phyloP scores from a whole-genome alignment of 2,888 invertebrate species.

The Hymenopus coronatus region DNA sequence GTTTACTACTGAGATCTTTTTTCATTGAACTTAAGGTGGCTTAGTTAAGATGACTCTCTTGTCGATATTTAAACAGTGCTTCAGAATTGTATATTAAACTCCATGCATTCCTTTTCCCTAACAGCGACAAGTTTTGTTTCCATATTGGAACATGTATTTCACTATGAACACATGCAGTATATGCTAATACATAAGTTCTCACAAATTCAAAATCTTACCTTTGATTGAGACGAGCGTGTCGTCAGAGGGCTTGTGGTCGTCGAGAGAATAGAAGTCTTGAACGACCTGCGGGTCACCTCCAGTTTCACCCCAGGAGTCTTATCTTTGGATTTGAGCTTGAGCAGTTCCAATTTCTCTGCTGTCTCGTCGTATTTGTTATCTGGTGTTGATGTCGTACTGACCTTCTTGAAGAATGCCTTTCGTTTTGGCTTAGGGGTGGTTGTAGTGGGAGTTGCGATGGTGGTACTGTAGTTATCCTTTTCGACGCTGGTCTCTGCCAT shows the following conservation, averaged over 20 bases:
- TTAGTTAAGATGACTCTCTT: too few relatives aligned
- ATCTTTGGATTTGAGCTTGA: neutral
- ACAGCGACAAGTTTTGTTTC: too few relatives aligned
- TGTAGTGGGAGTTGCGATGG: neutral
- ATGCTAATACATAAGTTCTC: neutral
- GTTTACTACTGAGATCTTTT: too few relatives aligned
- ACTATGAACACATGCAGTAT: neutral
- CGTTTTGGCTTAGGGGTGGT: conserved; percentile 18
- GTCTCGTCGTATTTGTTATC: conserved; percentile 22
- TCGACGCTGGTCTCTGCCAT: neutral
- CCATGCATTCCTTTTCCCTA: too few relatives aligned
- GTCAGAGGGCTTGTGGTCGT: neutral
- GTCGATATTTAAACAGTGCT: too few relatives aligned
- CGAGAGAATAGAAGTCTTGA: conserved; percentile 3
- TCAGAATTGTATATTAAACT: too few relatives aligned
- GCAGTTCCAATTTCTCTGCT: neutral
- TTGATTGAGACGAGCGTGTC: neutral
- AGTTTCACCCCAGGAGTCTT: conserved; percentile 13
- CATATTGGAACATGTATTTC: too few relatives aligned
- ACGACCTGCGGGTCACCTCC: conserved; percentile 17
- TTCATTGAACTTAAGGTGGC: too few relatives aligned
- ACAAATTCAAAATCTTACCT: neutral
- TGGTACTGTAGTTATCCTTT: neutral
- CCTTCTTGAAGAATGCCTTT: conserved; percentile 26
- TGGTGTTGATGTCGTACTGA: conserved; percentile 5